Conservation (phyloP, 2,797 vertebrate genomes). For the Dipus sagitta region DNA sequence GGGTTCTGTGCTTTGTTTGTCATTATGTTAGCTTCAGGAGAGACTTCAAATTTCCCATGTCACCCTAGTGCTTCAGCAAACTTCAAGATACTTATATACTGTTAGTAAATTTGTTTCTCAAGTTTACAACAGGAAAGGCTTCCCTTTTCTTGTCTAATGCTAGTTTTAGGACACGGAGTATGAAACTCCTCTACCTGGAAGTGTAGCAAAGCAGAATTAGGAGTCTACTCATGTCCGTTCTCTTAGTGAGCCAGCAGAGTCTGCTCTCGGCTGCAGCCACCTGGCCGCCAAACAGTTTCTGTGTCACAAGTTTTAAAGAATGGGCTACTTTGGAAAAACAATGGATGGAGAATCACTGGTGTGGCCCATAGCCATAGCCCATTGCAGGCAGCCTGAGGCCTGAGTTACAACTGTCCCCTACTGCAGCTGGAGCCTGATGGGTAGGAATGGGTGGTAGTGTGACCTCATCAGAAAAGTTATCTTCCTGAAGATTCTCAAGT, state of each 20-base stretch:
- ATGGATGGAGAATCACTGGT: neutral
- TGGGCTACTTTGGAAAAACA: conserved; percentile 27
- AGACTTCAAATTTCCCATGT: conserved; percentile 25
- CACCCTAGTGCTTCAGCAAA: conserved; percentile 45
- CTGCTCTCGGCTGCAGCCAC: neutral
- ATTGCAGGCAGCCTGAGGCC: conserved; percentile 18
- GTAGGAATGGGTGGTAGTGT: neutral
- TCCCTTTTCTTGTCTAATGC: conserved; percentile 68
- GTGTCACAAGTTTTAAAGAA: conserved; percentile 57
- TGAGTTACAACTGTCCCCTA: neutral
- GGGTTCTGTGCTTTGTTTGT: conserved; percentile 51
- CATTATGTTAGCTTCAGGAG: conserved; percentile 47
- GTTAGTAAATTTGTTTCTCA: conserved; percentile 48
- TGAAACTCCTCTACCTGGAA: conserved; percentile 49
- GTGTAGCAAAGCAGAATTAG: conserved; percentile 5
- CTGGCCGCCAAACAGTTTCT: neutral
- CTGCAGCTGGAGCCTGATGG: neutral
- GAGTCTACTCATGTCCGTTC: neutral
- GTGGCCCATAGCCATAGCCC: conserved; percentile 35
- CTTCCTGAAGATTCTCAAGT: neutral
- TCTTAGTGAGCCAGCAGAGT: neutral
- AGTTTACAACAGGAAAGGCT: conserved; percentile 71
- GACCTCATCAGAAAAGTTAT: neutral
- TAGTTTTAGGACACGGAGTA: conserved; percentile 59
- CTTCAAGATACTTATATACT: conserved; percentile 37